Evolutionary conservation across 2,888 invertebrate genomes (phyloP).

Genomic region (Bruchidius siliquastri): DNA sequence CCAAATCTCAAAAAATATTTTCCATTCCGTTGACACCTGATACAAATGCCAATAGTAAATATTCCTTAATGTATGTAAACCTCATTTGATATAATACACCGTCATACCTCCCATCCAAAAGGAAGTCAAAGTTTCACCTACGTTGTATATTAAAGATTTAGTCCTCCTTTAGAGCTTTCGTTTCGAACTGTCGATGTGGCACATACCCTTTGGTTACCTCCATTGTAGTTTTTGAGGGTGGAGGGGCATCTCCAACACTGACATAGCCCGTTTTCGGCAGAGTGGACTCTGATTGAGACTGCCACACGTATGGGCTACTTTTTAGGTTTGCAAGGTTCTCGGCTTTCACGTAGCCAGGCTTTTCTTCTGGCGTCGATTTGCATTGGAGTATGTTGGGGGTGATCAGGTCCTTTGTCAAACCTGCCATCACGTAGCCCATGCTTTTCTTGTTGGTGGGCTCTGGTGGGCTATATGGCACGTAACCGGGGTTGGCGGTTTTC

Average conservation of each 20-base stretch:
- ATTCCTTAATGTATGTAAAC: too few relatives aligned
- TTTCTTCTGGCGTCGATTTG: slow-evolving; percentile 15
- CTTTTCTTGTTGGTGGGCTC: slow-evolving; percentile 23
- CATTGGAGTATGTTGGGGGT: slow-evolving; percentile 21
- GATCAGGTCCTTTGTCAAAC: slow-evolving; percentile 25
- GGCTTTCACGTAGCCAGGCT: slow-evolving; percentile 26
- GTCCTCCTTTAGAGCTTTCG: slow-evolving; percentile 39
- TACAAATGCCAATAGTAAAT: too few relatives aligned
- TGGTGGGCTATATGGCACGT: slow-evolving; percentile 29
- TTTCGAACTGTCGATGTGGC: slow-evolving; percentile 38
- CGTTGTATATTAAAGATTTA: slow-evolving; percentile 17
- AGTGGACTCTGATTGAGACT: slow-evolving; percentile 25
- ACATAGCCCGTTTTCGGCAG: slow-evolving; percentile 31
- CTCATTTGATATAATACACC: too few relatives aligned
- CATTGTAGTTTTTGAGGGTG: slow-evolving; percentile 17
- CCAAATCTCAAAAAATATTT: too few relatives aligned
- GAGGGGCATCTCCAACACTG: slow-evolving; percentile 30
- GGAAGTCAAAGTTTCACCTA: not conserved
- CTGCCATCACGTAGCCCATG: slow-evolving; percentile 36
- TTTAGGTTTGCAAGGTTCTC: slow-evolving; percentile 16
- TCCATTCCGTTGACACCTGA: too few relatives aligned
- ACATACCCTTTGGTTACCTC: slow-evolving; percentile 33
- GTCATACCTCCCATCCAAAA: not conserved
- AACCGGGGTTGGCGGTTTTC: slow-evolving; percentile 33
- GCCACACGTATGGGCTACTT: slow-evolving; percentile 12